phyloP scores from a whole-genome alignment of 2,797 vertebrate genomes.

The Trichosurus vulpecula region DNA sequence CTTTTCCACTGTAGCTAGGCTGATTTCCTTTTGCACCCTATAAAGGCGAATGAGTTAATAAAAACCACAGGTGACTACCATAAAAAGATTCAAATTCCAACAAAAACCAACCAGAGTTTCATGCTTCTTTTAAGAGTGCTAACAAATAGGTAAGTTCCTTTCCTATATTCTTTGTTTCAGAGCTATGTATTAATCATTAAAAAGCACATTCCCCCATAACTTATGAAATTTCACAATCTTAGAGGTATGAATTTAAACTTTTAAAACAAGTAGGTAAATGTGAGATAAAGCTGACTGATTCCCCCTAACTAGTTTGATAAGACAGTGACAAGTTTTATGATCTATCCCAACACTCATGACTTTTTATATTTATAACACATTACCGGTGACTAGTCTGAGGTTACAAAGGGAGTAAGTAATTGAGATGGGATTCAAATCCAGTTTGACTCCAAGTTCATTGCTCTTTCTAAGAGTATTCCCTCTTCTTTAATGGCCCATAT shows the following conservation, averaged over 20 bases:
- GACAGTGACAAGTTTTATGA: not conserved
- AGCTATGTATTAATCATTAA: not conserved
- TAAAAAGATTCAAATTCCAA: constrained; percentile 10
- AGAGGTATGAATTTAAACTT: not conserved
- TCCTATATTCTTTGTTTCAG: not conserved
- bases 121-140: not conserved
- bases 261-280: not conserved
- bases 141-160: not conserved
- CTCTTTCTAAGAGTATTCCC: not conserved
- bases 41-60: constrained; percentile 39
- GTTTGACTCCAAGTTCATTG: not conserved
- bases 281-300: not conserved
- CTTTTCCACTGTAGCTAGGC: not conserved
- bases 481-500: not conserved
- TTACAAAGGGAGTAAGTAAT: not conserved
- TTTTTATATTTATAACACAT: not conserved
- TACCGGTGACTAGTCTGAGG: not conserved
- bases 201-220: not conserved
- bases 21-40: constrained; percentile 16
- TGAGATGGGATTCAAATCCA: not conserved
- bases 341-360: not conserved
- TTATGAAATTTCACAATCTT: not conserved
- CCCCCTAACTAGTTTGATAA: not conserved
- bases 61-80: not conserved
- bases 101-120: constrained; percentile 27